These are phyloP conservation scores for Rhinopomastus cyanomelas DNA, from an alignment of 2,113 vertebrate species.

Conservation along the genomic window DNA sequence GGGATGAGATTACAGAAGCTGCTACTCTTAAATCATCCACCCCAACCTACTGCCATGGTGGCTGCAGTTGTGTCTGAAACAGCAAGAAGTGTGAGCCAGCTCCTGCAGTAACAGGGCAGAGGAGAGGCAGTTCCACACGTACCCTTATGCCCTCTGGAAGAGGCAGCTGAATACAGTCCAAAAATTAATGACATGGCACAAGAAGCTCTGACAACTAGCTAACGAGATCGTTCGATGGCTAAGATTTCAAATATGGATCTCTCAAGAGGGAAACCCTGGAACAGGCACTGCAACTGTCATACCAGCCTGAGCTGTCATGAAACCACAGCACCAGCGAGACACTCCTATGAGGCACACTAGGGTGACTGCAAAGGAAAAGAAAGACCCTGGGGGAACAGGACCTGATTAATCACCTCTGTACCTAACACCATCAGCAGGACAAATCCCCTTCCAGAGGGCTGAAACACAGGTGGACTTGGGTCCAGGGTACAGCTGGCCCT, in stretches of 20 bases:
- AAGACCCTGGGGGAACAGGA: background rate
- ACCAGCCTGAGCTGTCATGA: background rate
- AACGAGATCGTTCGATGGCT: background rate
- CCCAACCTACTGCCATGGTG: background rate
- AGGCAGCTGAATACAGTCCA: conserved; percentile 30
- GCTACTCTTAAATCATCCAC: background rate
- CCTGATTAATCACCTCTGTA: background rate
- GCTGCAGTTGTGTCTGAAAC: background rate
- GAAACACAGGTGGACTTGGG: background rate
- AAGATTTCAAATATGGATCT: conserved; percentile 9
- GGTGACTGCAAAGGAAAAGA: background rate
- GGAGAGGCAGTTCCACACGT: background rate
- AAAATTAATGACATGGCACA: conserved; percentile 24
- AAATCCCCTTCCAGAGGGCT: background rate
- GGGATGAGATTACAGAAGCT: background rate
- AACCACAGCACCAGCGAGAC: background rate
- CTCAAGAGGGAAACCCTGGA: background rate
- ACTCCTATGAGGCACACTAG: background rate
- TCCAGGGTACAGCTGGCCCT: background rate
- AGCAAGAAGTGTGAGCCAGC: background rate
- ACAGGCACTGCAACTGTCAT: background rate
- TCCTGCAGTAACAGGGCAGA: background rate
- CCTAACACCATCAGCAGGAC: background rate
- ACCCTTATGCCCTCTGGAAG: background rate
- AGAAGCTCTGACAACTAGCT: conserved; percentile 41